Base-by-base conservation (phyloP, 2,797 vertebrate genomes). In the Tokudaia tokunoshimensis region DNA sequence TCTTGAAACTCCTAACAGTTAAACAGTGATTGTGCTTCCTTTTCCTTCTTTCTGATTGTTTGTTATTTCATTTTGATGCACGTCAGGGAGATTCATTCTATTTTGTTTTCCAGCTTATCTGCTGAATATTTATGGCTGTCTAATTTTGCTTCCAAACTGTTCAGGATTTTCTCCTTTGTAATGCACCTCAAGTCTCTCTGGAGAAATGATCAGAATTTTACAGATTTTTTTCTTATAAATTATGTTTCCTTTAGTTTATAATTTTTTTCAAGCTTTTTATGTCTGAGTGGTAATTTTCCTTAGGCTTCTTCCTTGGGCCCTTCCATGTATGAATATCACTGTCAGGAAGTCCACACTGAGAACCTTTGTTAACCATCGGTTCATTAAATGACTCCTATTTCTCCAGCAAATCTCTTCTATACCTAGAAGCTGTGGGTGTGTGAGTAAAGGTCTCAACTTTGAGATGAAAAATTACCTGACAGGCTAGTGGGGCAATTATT, bases 61-160 rank as follows among this genome's bases (percentile, higher is more conserved):
- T 83, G 2, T 50, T 26, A 63, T 65, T 93, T 95, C 12, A 41
- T 93, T 93, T 92, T 78, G 13, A 44, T 96, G 17, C n/a, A 1
- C 59, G 75, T 92, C 74, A 91, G 20, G 44, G 37, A 89, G 20
- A 93, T 20, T 65, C 13, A 26, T 29, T 96, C 26, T 76, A 50
- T 14, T 80, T 93, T 72, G 47, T 80, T 91, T 94, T 91, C 29
- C 3, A 92, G 61, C 6, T 34, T 79, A 59, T 83, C 37, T 89
- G 65, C 6, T 29, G 13, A 67, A 57, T 57, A 79, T 26, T 90
- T 92, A 67, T 52, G 29, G n/a, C 15, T 59, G 44, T 67, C 6
- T 65, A 70, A 79, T 93, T 96, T 96, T 70, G 65, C 31, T 89
- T 95, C 74, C n/a, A 75, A 70, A 94, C 61, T 65, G 90, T 65